Evolutionary conservation across 2,797 vertebrate genomes (phyloP), one percentile per base, ranked within the genome.

Genomic region (Aselliscus stoliczkanus): DNA sequence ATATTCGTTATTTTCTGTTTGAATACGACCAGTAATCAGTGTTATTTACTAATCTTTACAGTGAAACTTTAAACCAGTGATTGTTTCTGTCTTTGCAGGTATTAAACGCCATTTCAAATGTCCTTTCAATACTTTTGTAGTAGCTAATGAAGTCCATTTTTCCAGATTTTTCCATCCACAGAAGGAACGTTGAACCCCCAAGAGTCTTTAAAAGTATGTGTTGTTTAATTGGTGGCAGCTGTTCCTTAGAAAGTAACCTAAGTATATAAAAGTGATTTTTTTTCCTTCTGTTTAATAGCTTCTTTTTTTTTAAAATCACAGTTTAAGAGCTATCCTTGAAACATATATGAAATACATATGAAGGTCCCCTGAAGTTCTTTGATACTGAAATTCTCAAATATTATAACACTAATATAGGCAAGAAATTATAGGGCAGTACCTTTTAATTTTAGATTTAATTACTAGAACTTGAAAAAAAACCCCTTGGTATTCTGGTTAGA

Each of bases 11-110:
- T 97, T 97, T 93, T 91, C 95, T 54, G 52, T 95, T 96, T 96
- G 95, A 97, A 97, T 93, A 93, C 97, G 97, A 95, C 96, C 82
- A 64, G 52, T 95, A 98, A 98, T 98, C 97, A 97, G 96, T 83
- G 76, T 96, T 97, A 96, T 97, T 97, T 96, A 97, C 94, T 84
- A 95, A 56, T 92, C 83, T 96, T 96, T 97, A 95, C 47, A 69
- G 93, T 56, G 88, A 96, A 96, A 94, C 70, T 95, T 95, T 97
- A 97, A 97, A 95, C 95, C 65, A 83, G 62, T 64, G 90, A 72
- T 95, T 94, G 95, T 96, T 97, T 65, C 83, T 97, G 79, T 90
- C 95, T 94, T 97, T 93, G 79, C 96, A 97, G 97, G 96, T 97
- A 98, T 96, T 97, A 98, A 97, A 95, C 82, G 70, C 88, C 86